phyloP scores from a whole-genome alignment of 2,797 vertebrate genomes.

The Nannoperca obscura region DNA sequence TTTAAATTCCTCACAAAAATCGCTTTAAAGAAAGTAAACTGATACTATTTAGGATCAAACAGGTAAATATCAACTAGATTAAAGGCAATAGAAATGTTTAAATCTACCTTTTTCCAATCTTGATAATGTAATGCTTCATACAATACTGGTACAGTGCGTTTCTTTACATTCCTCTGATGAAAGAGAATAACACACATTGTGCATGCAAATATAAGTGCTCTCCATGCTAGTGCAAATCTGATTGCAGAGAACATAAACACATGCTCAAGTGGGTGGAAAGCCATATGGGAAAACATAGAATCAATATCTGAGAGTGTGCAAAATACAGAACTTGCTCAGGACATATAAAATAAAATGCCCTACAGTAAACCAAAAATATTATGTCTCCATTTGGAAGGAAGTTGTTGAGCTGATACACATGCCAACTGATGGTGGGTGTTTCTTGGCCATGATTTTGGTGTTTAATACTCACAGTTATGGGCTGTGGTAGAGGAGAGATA shows the following conservation, averaged over 20 bases:
- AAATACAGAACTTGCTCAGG: constrained; percentile 45
- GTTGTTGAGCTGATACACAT: constrained; percentile 36
- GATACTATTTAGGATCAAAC: neutral
- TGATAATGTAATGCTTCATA: neutral
- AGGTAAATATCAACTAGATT: neutral
- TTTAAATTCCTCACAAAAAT: neutral
- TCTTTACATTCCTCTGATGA: neutral
- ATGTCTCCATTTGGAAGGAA: constrained; percentile 41
- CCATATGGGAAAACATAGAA: constrained; percentile 60
- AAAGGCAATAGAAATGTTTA: neutral
- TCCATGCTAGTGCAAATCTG: constrained; percentile 43
- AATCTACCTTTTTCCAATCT: neutral
- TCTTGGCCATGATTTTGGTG: constrained; percentile 56
- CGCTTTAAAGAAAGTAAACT: neutral
- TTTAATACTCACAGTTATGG: constrained; percentile 49
- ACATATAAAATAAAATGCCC: constrained; percentile 18
- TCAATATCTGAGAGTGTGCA: constrained; percentile 68
- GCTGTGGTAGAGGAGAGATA: constrained; percentile 39
- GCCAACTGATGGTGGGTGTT: constrained; percentile 65
- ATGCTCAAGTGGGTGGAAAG: constrained; percentile 61
- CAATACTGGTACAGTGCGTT: too few relatives aligned
- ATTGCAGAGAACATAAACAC: constrained; percentile 40
- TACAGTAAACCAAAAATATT: constrained; percentile 42
- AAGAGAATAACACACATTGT: constrained; percentile 9
- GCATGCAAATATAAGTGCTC: constrained; percentile 16